Evolutionary conservation across 1,140 invertebrate species (phyloP).

Genomic region (Paralvinella palmiformis): DNA sequence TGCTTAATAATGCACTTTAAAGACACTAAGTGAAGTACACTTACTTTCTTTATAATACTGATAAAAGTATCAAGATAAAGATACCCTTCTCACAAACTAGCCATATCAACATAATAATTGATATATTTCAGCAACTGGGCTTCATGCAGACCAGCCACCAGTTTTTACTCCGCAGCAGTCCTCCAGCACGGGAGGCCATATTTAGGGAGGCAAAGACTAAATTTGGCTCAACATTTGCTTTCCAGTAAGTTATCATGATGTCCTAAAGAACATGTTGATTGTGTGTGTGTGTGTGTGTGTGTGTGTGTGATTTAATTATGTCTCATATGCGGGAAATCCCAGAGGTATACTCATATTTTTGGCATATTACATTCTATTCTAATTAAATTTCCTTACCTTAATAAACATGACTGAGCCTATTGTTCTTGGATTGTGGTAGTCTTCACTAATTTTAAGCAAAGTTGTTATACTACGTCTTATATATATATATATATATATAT

Average conservation of each 20-base stretch:
- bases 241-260: slow-evolving; percentile 34
- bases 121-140: slow-evolving; percentile 32
- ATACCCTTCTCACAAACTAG: too few species aligned
- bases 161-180: slow-evolving; percentile 39
- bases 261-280: not conserved
- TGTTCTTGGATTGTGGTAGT: too few species aligned
- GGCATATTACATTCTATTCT: not conserved
- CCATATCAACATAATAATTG: too few species aligned
- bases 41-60: too few species aligned
- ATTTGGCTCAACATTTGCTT: slow-evolving; percentile 43
- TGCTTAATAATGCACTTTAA: too few species aligned
- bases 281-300: not conserved
- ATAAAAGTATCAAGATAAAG: too few species aligned
- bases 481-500: too few species aligned
- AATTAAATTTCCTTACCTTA: not conserved
- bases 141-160: slow-evolving; percentile 44
- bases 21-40: too few species aligned
- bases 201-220: slow-evolving; percentile 32
- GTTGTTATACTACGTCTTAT: too few species aligned
- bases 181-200: slow-evolving; percentile 39
- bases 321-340: not conserved
- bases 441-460: too few species aligned
- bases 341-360: not conserved
- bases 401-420: not conserved
- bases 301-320: not conserved